phyloP scores from a whole-genome alignment of 2,113 vertebrate genomes.

The Myrmecobius fasciatus region DNA sequence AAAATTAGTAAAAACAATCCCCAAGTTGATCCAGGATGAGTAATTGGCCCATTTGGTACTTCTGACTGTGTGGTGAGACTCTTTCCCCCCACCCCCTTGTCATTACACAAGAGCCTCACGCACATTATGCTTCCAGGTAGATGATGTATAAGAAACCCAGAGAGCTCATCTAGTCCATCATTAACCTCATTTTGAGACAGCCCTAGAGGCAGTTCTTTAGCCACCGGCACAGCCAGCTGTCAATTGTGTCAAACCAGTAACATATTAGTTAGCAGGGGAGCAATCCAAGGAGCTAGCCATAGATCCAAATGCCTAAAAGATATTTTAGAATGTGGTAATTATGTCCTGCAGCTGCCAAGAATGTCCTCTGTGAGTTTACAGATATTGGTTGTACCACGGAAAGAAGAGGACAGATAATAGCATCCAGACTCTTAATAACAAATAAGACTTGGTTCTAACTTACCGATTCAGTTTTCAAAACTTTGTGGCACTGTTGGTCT shows the following conservation, averaged over 20 bases:
- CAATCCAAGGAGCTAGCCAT: constrained; percentile 82
- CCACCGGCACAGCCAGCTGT: constrained; percentile 84
- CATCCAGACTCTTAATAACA: constrained; percentile 59
- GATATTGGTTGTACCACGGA: constrained; percentile 75
- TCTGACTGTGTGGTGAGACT: constrained; percentile 64
- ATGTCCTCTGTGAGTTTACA: constrained; percentile 81
- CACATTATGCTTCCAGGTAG: constrained; percentile 81
- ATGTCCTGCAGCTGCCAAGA: constrained; percentile 85
- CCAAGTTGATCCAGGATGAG: constrained; percentile 74
- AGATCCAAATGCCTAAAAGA: constrained; percentile 86
- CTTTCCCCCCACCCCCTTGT: constrained; percentile 46
- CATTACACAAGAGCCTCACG: constrained; percentile 58
- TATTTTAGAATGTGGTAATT: constrained; percentile 86
- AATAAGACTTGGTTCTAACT: constrained; percentile 72
- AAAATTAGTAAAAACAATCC: constrained; percentile 77
- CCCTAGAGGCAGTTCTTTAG: constrained; percentile 84
- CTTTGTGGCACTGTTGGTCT: constrained; percentile 16
- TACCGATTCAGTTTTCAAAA: constrained; percentile 55
- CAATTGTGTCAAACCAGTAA: constrained; percentile 84
- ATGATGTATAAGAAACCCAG: constrained; percentile 77
- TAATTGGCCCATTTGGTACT: constrained; percentile 78
- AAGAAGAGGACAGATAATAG: constrained; percentile 64
- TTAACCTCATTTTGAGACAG: constrained; percentile 84
- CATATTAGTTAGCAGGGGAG: constrained; percentile 84
- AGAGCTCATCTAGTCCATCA: constrained; percentile 82